Evolutionary conservation across 1,140 invertebrate genomes (phyloP).

Genomic region (Galleria mellonella): DNA sequence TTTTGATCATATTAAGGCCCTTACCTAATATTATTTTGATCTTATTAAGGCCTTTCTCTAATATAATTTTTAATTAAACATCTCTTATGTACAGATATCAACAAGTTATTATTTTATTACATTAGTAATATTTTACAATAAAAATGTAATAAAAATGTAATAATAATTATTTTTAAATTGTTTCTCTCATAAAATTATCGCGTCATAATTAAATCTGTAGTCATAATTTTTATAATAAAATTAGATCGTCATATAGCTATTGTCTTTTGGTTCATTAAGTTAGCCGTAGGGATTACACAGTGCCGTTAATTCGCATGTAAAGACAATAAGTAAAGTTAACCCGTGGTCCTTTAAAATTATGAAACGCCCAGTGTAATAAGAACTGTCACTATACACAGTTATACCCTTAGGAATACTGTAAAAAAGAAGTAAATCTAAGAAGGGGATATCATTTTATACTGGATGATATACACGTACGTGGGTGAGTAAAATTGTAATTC

Average conservation of each 20-base stretch:
- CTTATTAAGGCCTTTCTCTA: too few relatives aligned
- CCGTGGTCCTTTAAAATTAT: constrained; percentile 28
- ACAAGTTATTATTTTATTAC: too few relatives aligned
- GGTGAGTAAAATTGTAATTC: constrained; percentile 27
- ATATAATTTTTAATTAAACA: too few relatives aligned
- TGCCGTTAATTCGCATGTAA: constrained; percentile 22
- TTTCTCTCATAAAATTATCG: too few relatives aligned
- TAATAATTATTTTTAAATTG: too few relatives aligned
- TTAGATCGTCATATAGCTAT: constrained; percentile 22
- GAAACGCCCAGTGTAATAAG: constrained; percentile 11
- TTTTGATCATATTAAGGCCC: too few relatives aligned
- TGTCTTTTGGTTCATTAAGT: constrained; percentile 26
- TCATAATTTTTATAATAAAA: neutral
- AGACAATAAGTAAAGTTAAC: constrained; percentile 34
- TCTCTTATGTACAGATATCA: too few relatives aligned
- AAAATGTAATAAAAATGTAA: too few relatives aligned
- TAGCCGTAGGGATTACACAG: constrained; percentile 21
- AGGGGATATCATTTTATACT: constrained; percentile 5
- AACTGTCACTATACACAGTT: constrained; percentile 1
- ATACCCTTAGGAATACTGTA: neutral
- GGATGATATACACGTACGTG: constrained; percentile 9
- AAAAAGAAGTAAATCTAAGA: neutral
- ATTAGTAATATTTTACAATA: too few relatives aligned
- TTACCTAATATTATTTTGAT: too few relatives aligned
- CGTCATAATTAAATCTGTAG: too few relatives aligned